These are phyloP conservation scores for Pogonognathellus flavescens DNA, from an alignment of 1,140 invertebrate species.

Conservation along the genomic window DNA sequence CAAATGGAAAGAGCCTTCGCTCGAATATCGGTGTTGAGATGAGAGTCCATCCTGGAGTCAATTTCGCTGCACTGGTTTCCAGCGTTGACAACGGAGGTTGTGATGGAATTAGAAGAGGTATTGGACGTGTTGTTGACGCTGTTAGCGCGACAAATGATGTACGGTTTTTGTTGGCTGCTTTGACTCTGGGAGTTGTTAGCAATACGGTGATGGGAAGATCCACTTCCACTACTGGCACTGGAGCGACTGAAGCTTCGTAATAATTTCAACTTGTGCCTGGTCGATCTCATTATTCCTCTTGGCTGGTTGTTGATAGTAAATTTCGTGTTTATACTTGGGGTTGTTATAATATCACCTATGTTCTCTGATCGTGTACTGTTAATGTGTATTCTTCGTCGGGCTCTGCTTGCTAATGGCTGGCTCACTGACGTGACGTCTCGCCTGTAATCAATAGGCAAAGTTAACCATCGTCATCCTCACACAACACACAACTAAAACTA, in stretches of 20 bases:
- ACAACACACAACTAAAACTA: too few relatives aligned
- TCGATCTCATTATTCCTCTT: slow-evolving; percentile 64
- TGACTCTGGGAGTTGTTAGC: slow-evolving; percentile 15
- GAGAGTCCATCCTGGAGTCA: slow-evolving; percentile 64
- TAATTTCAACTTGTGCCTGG: slow-evolving; percentile 64
- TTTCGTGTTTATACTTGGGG: too few relatives aligned
- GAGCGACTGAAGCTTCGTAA: slow-evolving; percentile 62
- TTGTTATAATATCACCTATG: too few relatives aligned
- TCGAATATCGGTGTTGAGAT: slow-evolving; percentile 79
- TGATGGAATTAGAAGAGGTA: neutral
- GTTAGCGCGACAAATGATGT: slow-evolving; percentile 18
- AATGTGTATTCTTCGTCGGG: too few relatives aligned
- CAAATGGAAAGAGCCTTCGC: slow-evolving; percentile 87
- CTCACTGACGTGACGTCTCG: too few relatives aligned
- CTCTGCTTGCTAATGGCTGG: too few relatives aligned
- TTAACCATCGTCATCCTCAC: too few relatives aligned
- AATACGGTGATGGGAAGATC: slow-evolving; percentile 46
- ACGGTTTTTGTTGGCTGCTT: neutral
- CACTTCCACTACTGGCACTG: slow-evolving; percentile 52
- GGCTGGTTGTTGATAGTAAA: neutral
- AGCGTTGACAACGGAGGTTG: neutral
- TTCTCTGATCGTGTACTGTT: too few relatives aligned
- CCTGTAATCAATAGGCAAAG: too few relatives aligned
- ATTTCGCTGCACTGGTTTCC: neutral
- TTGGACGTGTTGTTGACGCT: slow-evolving; percentile 29